Percentiles rank a stretch among this genome's conserved stretches.
Conservation (phyloP, 2,888 invertebrate genomes). For the Chydorus sphaericus region DNA sequence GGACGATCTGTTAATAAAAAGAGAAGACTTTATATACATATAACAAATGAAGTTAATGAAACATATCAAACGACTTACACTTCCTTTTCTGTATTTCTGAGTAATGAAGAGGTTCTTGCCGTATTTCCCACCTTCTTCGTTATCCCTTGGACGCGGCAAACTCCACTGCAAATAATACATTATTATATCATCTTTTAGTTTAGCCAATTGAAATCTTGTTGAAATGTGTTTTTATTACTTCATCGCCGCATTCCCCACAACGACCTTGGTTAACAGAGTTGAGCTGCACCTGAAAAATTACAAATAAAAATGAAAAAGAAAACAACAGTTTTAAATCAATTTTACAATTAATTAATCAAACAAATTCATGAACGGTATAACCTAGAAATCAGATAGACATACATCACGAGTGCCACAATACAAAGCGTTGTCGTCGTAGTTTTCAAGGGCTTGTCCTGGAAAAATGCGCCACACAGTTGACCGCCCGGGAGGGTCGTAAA, state of each 20-base stretch:
- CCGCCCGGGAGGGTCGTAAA: too few species aligned
- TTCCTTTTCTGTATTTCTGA: slow-evolving; percentile 18
- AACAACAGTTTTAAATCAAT: neutral
- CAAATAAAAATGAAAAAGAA: neutral
- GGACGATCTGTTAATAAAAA: neutral
- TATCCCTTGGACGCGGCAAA: slow-evolving; percentile 27
- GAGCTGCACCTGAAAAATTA: slow-evolving; percentile 5
- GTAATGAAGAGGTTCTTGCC: slow-evolving; percentile 26
- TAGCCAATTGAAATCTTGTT: too few species aligned
- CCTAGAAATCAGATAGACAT: too few species aligned
- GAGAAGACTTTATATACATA: neutral
- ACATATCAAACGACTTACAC: slow-evolving; percentile 16
- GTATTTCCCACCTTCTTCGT: slow-evolving; percentile 33
- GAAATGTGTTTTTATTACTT: too few species aligned
- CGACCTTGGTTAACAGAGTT: slow-evolving; percentile 22
- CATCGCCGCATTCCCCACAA: slow-evolving; percentile 32
- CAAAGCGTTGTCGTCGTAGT: slow-evolving; percentile 38
- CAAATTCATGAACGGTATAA: too few species aligned
- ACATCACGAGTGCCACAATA: slow-evolving; percentile 37
- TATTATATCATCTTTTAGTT: too few species aligned
- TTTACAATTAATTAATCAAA: too few species aligned
- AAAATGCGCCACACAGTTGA: too few species aligned
- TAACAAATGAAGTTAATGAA: neutral
- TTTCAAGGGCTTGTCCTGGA: slow-evolving; percentile 33
- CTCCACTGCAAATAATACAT: too few species aligned